Evolutionary conservation across 2,888 invertebrate species (phyloP).

Genomic region (Trisateles emortualis): DNA sequence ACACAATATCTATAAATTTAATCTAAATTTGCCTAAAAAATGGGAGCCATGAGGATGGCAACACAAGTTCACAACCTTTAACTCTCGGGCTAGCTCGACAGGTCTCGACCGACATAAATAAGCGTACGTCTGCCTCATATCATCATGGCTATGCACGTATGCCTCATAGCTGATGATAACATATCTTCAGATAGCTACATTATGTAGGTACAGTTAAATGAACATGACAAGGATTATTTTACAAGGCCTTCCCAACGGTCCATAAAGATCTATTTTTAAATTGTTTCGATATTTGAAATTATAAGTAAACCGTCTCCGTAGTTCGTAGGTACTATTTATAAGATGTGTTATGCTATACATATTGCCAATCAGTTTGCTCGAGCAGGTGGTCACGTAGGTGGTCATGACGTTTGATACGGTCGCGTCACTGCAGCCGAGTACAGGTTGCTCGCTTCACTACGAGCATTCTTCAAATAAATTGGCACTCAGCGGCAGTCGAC

Average conservation of each 20-base stretch:
- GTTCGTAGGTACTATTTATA: slow-evolving; percentile 67
- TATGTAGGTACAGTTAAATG: background rate
- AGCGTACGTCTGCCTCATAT: slow-evolving; percentile 62
- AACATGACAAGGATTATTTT: slow-evolving; percentile 7
- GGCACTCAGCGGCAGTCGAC: slow-evolving; percentile 77
- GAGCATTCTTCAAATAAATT: slow-evolving; percentile 83
- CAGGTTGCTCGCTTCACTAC: slow-evolving; percentile 45
- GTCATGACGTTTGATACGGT: slow-evolving; percentile 51
- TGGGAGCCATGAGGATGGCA: slow-evolving; percentile 53
- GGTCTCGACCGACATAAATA: slow-evolving; percentile 67
- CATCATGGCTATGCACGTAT: slow-evolving; percentile 52
- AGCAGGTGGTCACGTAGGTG: slow-evolving; percentile 54
- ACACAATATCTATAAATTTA: background rate
- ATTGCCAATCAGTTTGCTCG: slow-evolving; percentile 57
- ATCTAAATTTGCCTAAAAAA: slow-evolving; percentile 15
- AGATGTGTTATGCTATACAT: slow-evolving; percentile 44
- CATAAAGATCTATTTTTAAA: slow-evolving; percentile 15
- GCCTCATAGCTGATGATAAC: slow-evolving; percentile 45
- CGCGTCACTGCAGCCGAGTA: slow-evolving; percentile 52
- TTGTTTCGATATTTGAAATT: slow-evolving; percentile 35
- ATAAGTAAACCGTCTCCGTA: slow-evolving; percentile 53
- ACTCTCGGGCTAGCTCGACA: slow-evolving; percentile 72
- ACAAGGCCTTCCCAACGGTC: slow-evolving; percentile 2
- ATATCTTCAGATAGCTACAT: slow-evolving; percentile 16
- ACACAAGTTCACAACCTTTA: slow-evolving; percentile 73